These are phyloP conservation scores for Rhingia campestris DNA, from an alignment of 2,888 invertebrate genomes.

Conservation along the genomic window DNA sequence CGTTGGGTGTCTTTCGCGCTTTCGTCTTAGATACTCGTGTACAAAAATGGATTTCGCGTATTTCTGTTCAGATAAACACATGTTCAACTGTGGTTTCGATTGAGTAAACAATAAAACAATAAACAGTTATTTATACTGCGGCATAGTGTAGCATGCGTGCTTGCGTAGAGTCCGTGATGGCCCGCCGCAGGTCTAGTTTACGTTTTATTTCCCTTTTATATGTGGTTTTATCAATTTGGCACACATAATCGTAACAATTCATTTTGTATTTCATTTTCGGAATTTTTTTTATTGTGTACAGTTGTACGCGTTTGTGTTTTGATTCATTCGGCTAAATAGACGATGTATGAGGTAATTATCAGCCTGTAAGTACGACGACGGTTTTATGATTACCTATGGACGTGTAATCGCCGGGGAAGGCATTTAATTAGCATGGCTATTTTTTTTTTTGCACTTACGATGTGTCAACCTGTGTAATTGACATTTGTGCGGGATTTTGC, in stretches of 20 bases:
- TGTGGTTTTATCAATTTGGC: conserved; percentile 66
- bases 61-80: conserved; percentile 49
- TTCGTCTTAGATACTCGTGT: not conserved
- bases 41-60: conserved; percentile 7
- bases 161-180: conserved; percentile 28
- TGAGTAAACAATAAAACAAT: conserved; percentile 48
- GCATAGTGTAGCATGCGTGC: not conserved
- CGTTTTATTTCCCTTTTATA: conserved; percentile 32
- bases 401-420: conserved; percentile 32
- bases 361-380: conserved; percentile 3
- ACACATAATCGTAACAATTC: conserved; percentile 42
- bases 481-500: conserved; percentile 7
- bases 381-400: conserved; percentile 18
- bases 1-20: conserved; percentile 16
- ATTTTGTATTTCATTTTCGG: conserved; percentile 23
- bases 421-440: conserved; percentile 36
- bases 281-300: conserved; percentile 5
- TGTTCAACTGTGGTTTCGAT: conserved; percentile 37
- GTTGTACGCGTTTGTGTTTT: conserved; percentile 42
- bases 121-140: conserved; percentile 25
- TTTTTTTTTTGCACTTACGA: conserved; percentile 14
- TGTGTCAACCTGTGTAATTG: conserved; percentile 26
- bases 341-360: conserved; percentile 46
- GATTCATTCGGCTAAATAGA: conserved; percentile 28
- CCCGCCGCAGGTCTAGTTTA: conserved; percentile 11